These are phyloP conservation scores for Bombyx huttoni DNA, from an alignment of 2,888 invertebrate genomes.

Conservation along the genomic window DNA sequence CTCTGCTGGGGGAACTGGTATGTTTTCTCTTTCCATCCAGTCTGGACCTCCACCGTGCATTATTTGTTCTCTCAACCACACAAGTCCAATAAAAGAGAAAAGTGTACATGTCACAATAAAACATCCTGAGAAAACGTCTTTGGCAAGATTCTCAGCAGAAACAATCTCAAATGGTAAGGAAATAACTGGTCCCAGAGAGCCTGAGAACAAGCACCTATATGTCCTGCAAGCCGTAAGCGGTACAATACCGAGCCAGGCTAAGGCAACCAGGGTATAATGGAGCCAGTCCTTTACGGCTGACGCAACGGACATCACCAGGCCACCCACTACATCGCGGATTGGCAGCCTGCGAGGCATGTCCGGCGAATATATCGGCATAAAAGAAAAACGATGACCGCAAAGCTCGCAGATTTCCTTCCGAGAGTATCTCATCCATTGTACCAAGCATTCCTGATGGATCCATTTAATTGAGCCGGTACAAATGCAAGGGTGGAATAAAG, in stretches of 20 bases:
- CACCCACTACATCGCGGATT: constrained; percentile 91
- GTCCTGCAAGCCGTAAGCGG: constrained; percentile 97
- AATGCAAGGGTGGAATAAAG: constrained; percentile 97
- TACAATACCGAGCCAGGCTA: constrained; percentile 97
- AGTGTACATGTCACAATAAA: constrained; percentile 97
- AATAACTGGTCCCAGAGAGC: constrained; percentile 87
- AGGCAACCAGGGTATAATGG: constrained; percentile 95
- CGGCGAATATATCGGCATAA: constrained; percentile 99
- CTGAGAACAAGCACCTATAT: constrained; percentile 93
- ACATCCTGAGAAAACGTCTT: constrained; percentile 96
- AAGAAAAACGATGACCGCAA: constrained; percentile 97
- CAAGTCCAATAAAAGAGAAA: constrained; percentile 95
- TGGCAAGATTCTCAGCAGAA: constrained; percentile 91
- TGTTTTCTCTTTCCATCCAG: constrained; percentile 87
- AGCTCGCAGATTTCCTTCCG: constrained; percentile 98
- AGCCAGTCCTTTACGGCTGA: constrained; percentile 97
- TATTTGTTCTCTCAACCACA: constrained; percentile 98
- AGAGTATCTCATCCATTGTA: constrained; percentile 99
- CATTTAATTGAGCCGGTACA: constrained; percentile 99
- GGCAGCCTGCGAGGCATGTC: constrained; percentile 99
- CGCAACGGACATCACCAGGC: constrained; percentile 88
- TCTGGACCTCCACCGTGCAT: constrained; percentile 97
- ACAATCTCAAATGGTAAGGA: constrained; percentile 93
- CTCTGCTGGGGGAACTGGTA: constrained; percentile 62
- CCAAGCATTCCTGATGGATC: constrained; percentile 98